A percentile compares a stretch with the other conserved stretches of the same genome.
These are phyloP conservation scores for Ganaspis sp. DNA, from an alignment of 1,140 invertebrate genomes.

Conservation along the genomic window DNA sequence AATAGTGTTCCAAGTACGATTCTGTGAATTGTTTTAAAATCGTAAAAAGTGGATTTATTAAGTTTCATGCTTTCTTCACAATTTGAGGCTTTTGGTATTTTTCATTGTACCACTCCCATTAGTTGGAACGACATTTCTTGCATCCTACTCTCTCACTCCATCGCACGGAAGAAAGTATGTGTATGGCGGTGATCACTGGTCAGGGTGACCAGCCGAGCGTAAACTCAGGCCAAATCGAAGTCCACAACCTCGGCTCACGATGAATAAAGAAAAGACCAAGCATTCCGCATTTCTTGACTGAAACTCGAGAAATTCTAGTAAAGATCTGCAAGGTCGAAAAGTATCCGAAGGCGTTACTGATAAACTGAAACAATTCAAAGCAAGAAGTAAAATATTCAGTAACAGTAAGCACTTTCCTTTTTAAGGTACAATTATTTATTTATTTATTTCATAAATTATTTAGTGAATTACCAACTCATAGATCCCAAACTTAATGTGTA, in stretches of 20 bases:
- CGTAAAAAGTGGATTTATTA: no score
- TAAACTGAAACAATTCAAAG: constrained; percentile 2
- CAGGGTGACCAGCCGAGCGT: constrained; percentile 67
- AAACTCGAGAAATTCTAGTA: constrained; percentile 40
- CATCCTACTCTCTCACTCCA: constrained; percentile 45
- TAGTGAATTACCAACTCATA: no score
- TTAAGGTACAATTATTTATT: no score
- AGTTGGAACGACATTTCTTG: not conserved
- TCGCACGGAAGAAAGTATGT: constrained; percentile 35
- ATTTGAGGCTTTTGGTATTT: not conserved
- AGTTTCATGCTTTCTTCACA: not conserved
- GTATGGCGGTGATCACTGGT: constrained; percentile 58
- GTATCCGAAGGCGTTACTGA: constrained; percentile 14
- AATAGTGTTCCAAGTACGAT: no score
- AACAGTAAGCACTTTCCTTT: no score
- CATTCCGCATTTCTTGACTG: constrained; percentile 42
- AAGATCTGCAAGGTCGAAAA: constrained; percentile 46
- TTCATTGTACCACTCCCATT: not conserved
- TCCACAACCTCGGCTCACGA: constrained; percentile 60
- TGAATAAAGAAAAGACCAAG: constrained; percentile 55
- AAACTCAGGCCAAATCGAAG: constrained; percentile 69
- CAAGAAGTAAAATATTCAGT: no score
- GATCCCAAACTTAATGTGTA: no score
- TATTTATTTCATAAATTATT: no score
- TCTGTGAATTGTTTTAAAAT: no score